Evolutionary conservation across 1,140 invertebrate species (phyloP).

Genomic region (Goniozus legneri): DNA sequence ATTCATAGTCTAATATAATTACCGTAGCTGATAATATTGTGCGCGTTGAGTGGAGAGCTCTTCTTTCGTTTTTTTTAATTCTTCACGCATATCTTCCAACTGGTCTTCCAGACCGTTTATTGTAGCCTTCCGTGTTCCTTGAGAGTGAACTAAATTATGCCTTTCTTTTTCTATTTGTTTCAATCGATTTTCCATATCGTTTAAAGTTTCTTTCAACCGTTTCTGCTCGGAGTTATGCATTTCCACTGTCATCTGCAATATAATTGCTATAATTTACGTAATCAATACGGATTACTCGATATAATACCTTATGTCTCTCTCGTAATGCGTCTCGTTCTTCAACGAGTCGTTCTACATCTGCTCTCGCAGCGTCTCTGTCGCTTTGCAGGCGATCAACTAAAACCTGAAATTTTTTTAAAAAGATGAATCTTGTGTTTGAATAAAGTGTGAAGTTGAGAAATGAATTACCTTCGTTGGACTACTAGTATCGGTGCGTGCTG

Average conservation of each 20-base stretch:
- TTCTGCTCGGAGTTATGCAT: slow-evolving; percentile 51
- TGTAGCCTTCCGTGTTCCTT: slow-evolving; percentile 39
- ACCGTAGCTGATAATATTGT: slow-evolving; percentile 48
- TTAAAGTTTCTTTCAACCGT: slow-evolving; percentile 36
- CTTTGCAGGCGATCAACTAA: slow-evolving; percentile 50
- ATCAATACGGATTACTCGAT: too few relatives aligned
- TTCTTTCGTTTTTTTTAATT: slow-evolving; percentile 39
- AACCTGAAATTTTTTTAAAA: slow-evolving; percentile 29
- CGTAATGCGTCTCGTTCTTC: slow-evolving; percentile 57
- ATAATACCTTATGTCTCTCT: slow-evolving; percentile 54
- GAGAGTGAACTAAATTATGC: slow-evolving; percentile 44
- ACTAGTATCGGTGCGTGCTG: slow-evolving; percentile 9
- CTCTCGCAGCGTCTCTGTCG: slow-evolving; percentile 54
- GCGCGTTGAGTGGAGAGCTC: slow-evolving; percentile 44
- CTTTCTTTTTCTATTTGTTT: slow-evolving; percentile 43
- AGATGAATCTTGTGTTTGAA: too few relatives aligned
- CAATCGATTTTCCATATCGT: slow-evolving; percentile 40
- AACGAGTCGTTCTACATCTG: slow-evolving; percentile 55
- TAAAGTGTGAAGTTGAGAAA: too few relatives aligned
- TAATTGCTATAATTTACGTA: slow-evolving; percentile 6
- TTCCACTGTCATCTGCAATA: slow-evolving; percentile 54
- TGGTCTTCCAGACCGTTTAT: slow-evolving; percentile 45
- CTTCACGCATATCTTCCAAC: slow-evolving; percentile 37
- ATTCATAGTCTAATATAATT: slow-evolving; percentile 8
- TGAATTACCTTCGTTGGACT: too few relatives aligned